These are phyloP conservation scores for Alethe castanea DNA, from an alignment of 2,113 vertebrate genomes.

Conservation along the genomic window DNA sequence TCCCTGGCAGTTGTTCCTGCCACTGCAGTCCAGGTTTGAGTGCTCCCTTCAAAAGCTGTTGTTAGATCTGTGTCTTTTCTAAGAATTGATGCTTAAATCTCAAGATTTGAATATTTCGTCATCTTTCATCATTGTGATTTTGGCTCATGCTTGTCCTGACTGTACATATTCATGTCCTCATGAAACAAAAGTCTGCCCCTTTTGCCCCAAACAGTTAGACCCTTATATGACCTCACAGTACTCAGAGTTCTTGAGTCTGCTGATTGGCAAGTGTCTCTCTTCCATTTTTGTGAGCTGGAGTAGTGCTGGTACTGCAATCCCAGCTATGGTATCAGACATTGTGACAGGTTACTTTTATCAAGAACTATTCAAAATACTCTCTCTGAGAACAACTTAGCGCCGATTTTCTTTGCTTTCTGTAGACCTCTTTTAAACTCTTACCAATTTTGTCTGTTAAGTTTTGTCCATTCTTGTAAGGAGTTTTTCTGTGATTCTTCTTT, in stretches of 20 bases:
- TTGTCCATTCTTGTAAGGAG: not conserved
- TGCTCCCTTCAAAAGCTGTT: not conserved
- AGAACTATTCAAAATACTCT: not conserved
- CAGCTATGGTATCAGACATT: not conserved
- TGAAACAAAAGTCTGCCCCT: not conserved
- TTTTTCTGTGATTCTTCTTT: not conserved
- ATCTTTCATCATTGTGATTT: not conserved
- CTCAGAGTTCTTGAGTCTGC: not conserved
- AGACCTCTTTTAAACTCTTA: not conserved
- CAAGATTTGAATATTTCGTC: not conserved
- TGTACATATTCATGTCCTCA: not conserved
- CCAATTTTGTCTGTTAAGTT: not conserved
- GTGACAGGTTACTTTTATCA: not conserved
- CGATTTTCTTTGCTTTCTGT: not conserved
- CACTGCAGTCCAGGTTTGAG: not conserved
- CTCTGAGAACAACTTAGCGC: not conserved
- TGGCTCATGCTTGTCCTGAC: not conserved
- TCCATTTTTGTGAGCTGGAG: not conserved
- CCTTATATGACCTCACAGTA: not conserved
- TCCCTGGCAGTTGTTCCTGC: not conserved
- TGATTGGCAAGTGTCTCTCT: not conserved
- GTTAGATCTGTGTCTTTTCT: not conserved
- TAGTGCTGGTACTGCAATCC: not conserved
- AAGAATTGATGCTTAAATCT: not conserved
- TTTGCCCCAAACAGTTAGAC: not conserved